Base-by-base conservation (phyloP, 2,888 invertebrate genomes). In the Oscheius sp. region DNA sequence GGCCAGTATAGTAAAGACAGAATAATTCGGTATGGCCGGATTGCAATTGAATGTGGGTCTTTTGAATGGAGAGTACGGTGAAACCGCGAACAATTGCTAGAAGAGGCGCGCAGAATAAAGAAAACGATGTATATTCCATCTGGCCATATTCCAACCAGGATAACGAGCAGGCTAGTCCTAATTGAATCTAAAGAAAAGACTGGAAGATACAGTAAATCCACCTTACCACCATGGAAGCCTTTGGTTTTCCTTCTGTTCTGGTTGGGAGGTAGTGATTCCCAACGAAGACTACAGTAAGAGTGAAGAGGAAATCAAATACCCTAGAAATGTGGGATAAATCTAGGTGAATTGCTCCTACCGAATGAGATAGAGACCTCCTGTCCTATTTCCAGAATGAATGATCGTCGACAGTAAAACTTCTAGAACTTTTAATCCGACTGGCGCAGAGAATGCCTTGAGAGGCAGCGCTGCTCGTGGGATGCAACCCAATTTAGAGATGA, bases 141-240 rank as follows among this genome's bases (percentile, higher is more conserved):
- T 85, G 83, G 10, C 84, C 81, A 25, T 78, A 80, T 65, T 85
- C 85, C 23, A 85, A 65, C 85, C 85, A 85, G 6, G 81, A 76
- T 1, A 85, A 64, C 0, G 85, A 85, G 3, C 76, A 82, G 3
- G 74, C 65, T 12, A 85, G 33, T 20, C 80, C 79, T 6, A 85
- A 42, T 0, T 81, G 81, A 0, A 82, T 42, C 85, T 84, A 57
- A 8, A 81, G 64, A 61, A 3, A n/a, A 8, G 6, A 25, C 5
- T 31, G 33, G 10, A 31, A 10, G 3, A n/a, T 33, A 5, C 10
- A 15, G 15, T 17, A 37, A 34, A 17, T 10, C 33, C 20, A 1
- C 10, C 61, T 42, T 27, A 66, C 66, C 66, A 66, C 20, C 6
- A 55, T 12, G 12, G 34, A 63, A 66, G 37, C 33, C 46, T 10